Evolutionary conservation across 53 echinoderm and acorn worm species (phyloP).

Genomic region (Mesocentrotus franciscanus): DNA sequence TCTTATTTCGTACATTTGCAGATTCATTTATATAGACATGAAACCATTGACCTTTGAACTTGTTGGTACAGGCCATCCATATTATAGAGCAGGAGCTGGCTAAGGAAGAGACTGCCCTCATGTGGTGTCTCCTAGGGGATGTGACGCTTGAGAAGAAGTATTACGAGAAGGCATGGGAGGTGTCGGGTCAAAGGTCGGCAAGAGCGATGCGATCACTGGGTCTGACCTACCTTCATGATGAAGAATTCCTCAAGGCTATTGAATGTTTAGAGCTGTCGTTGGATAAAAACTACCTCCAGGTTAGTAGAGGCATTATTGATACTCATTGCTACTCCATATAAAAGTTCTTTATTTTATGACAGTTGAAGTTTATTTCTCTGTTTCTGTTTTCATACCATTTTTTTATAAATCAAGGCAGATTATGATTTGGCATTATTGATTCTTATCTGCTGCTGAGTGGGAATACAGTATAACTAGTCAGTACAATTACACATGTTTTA

Average conservation of each 20-base stretch:
- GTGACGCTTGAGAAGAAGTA: slow-evolving; percentile 86
- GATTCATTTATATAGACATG: neutral
- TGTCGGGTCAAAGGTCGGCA: slow-evolving; percentile 83
- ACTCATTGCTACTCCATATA: neutral
- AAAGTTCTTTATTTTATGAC: neutral
- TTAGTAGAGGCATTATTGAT: neutral
- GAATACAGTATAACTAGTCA: neutral
- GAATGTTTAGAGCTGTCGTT: slow-evolving; percentile 91
- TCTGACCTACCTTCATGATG: slow-evolving; percentile 75
- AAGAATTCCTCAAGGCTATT: slow-evolving; percentile 87
- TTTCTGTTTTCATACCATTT: neutral
- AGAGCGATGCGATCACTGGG: slow-evolving; percentile 93
- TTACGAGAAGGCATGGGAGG: slow-evolving; percentile 96
- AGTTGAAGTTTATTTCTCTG: neutral
- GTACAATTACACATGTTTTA: neutral
- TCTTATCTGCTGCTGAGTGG: neutral
- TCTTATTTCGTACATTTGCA: neutral
- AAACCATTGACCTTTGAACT: neutral
- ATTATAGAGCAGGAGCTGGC: slow-evolving; percentile 84
- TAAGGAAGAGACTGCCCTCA: slow-evolving; percentile 83
- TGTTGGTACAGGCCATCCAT: slow-evolving; percentile 74
- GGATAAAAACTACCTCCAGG: slow-evolving; percentile 88
- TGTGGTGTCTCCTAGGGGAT: slow-evolving; percentile 95
- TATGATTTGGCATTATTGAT: neutral
- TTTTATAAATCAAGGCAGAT: neutral